Evolutionary conservation across 2,797 vertebrate genomes (phyloP).

Genomic region (Sebastes cheni): DNA sequence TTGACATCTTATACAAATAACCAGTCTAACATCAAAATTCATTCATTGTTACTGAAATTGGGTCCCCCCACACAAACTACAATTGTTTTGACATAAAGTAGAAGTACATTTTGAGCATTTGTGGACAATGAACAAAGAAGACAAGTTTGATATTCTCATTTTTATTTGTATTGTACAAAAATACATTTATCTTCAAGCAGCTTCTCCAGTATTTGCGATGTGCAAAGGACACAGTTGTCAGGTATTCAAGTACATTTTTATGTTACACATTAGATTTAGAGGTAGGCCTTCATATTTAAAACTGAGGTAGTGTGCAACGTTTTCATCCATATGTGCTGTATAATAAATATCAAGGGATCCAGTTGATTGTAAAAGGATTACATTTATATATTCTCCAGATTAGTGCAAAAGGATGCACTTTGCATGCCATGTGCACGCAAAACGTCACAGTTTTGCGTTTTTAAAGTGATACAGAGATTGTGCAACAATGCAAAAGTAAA

Average conservation of each 20-base stretch:
- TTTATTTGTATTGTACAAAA: conserved; percentile 75
- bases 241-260: conserved; percentile 75
- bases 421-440: neutral
- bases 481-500: conserved; percentile 75
- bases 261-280: conserved; percentile 58
- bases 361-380: neutral
- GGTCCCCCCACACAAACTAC: neutral
- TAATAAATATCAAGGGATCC: neutral
- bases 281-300: conserved; percentile 67
- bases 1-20: too few species aligned
- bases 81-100: too few species aligned
- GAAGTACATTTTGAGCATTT: neutral
- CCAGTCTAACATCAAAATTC: too few species aligned
- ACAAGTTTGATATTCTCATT: neutral
- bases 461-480: conserved; percentile 44
- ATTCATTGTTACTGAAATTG: neutral
- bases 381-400: conserved; percentile 1
- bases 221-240: conserved; percentile 72
- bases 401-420: conserved; percentile 27
- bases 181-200: conserved; percentile 72
- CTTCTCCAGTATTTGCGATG: conserved; percentile 53
- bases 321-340: neutral
- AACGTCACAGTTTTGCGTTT: neutral
- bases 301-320: conserved; percentile 70
- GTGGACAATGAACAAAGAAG: neutral